phyloP scores from a whole-genome alignment of 2,113 vertebrate species.

The Thamnophis sirtalis region DNA sequence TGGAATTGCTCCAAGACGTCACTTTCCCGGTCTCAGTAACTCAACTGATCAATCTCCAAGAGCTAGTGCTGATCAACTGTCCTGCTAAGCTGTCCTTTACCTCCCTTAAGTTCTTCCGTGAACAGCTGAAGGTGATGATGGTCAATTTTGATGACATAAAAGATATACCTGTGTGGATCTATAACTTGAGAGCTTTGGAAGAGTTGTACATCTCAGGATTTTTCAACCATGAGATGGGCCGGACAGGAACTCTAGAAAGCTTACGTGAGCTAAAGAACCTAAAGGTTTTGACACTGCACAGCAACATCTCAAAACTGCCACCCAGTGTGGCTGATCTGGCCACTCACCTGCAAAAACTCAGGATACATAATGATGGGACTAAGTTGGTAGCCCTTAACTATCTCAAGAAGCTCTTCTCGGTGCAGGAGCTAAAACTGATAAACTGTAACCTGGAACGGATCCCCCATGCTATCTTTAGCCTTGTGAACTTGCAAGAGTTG shows the following conservation, averaged over 20 bases:
- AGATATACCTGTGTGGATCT: slow-evolving; percentile 82
- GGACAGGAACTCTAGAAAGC: slow-evolving; percentile 70
- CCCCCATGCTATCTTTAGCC: slow-evolving; percentile 83
- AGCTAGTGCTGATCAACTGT: slow-evolving; percentile 78
- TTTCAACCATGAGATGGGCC: slow-evolving; percentile 72
- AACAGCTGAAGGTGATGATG: slow-evolving; percentile 75
- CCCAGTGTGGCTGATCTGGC: slow-evolving; percentile 74
- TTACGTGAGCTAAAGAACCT: slow-evolving; percentile 78
- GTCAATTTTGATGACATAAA: slow-evolving; percentile 75
- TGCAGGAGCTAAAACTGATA: slow-evolving; percentile 76
- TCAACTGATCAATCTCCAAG: slow-evolving; percentile 74
- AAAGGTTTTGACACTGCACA: slow-evolving; percentile 72
- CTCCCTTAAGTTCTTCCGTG: slow-evolving; percentile 73
- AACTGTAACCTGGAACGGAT: slow-evolving; percentile 83
- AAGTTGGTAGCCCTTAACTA: slow-evolving; percentile 77
- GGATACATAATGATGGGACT: slow-evolving; percentile 76
- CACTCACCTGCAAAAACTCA: slow-evolving; percentile 72
- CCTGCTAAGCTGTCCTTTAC: slow-evolving; percentile 76
- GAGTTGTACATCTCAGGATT: slow-evolving; percentile 80
- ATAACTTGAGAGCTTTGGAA: slow-evolving; percentile 74
- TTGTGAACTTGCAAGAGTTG: slow-evolving; percentile 78
- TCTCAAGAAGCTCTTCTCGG: slow-evolving; percentile 77
- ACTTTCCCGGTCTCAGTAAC: slow-evolving; percentile 72
- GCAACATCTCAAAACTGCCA: slow-evolving; percentile 79
- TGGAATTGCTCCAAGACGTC: slow-evolving; percentile 79